Conservation (phyloP, 2,113 vertebrate genomes). For the Cairina moschata region DNA sequence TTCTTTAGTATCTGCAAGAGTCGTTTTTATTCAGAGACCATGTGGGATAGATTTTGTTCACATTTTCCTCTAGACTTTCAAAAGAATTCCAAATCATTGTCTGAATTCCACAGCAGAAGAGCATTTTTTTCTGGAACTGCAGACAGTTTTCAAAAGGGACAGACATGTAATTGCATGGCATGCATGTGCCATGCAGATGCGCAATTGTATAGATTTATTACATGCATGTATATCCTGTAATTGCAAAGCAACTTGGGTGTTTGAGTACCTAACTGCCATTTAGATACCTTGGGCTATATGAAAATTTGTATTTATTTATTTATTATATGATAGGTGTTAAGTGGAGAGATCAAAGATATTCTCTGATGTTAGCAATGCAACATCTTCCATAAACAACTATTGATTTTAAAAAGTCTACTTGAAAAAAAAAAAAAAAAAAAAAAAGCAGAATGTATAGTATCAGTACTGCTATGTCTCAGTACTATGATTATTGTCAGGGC, state of each 20-base stretch:
- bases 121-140: background rate
- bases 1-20: background rate
- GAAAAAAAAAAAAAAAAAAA: accelerated
- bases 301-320: background rate
- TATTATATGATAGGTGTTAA: background rate
- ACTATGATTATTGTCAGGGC: background rate
- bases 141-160: background rate
- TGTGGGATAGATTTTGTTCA: background rate
- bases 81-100: background rate
- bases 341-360: background rate
- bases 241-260: background rate
- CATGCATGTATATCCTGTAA: background rate
- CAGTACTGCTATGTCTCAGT: background rate
- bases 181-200: background rate
- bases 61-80: background rate
- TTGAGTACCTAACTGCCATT: background rate
- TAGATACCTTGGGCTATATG: background rate
- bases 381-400: background rate
- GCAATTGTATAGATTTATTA: background rate
- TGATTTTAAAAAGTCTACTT: background rate
- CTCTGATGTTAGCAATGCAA: background rate
- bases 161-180: background rate
- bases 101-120: background rate
- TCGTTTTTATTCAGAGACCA: background rate
- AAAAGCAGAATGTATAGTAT: background rate